Evolutionary conservation across 2,797 vertebrate genomes (phyloP).

Genomic region (Naso thynnoides): DNA sequence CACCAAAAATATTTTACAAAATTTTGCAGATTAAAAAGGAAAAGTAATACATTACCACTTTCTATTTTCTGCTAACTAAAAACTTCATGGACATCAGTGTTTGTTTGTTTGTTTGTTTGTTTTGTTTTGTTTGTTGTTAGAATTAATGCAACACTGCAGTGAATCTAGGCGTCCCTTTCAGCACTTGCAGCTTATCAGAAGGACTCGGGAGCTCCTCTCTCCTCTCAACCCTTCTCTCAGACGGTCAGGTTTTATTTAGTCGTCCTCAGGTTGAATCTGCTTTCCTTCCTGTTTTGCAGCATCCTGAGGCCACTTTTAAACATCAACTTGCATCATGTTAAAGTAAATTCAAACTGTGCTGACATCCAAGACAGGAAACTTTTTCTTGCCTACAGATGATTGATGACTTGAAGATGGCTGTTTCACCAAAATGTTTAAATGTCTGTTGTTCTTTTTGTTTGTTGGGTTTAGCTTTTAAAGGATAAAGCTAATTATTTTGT

Average conservation of each 20-base stretch:
- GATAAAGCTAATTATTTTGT: neutral
- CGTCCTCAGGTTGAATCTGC: slow-evolving; percentile 7
- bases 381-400: neutral
- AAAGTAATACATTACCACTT: no score
- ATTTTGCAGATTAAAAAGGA: no score
- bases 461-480: neutral
- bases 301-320: neutral
- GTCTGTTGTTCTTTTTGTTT: neutral
- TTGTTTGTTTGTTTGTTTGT: no score
- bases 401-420: neutral
- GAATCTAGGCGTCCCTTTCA: neutral
- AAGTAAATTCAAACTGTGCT: slow-evolving; percentile 3
- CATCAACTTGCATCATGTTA: neutral
- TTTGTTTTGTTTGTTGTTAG: neutral
- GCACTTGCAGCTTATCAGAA: neutral
- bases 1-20: no score
- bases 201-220: neutral
- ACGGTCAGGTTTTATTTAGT: neutral
- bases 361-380: neutral
- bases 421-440: neutral
- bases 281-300: slow-evolving; percentile 2
- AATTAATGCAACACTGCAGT: neutral
- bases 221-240: neutral
- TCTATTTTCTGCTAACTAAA: no score
- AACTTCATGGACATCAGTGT: no score